Conservation (phyloP, 2,797 vertebrate species). For the Pseudochirops corinnae region DNA sequence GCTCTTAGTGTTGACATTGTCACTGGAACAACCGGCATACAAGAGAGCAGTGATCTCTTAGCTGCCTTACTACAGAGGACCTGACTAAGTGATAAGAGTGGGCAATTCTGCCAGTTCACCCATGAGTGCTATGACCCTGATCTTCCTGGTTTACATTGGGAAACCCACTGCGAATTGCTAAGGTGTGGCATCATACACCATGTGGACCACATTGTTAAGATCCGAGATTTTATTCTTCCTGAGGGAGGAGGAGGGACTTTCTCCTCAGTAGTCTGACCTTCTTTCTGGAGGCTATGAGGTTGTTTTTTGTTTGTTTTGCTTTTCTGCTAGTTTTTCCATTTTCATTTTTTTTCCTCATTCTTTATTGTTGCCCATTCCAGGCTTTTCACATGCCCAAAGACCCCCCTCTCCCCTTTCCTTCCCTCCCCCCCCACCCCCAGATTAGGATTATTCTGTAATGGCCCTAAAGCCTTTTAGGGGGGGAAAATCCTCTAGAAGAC, state of each 20-base stretch:
- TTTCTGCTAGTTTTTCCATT: not conserved
- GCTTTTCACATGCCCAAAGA: too few species aligned
- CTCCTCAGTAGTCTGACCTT: not conserved
- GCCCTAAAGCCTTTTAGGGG: not conserved
- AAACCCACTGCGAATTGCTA: not conserved
- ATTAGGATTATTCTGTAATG: not conserved
- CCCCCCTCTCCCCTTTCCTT: too few species aligned
- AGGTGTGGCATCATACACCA: not conserved
- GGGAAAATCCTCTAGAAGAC: not conserved
- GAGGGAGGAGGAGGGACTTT: not conserved
- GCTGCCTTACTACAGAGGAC: not conserved
- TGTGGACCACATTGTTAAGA: not conserved
- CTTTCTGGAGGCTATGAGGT: not conserved
- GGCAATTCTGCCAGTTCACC: not conserved
- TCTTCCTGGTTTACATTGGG: not conserved
- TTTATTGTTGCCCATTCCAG: not conserved
- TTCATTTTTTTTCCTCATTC: not conserved
- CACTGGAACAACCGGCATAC: not conserved
- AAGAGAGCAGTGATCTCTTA: not conserved
- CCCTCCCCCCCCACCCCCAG: too few species aligned
- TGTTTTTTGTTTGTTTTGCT: not conserved
- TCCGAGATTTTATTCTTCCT: not conserved
- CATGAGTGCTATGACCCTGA: not conserved
- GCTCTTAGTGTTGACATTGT: too few species aligned
- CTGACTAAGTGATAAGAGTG: not conserved